Evolutionary conservation across 2,113 vertebrate genomes (phyloP).

Genomic region (Chamaea fasciata): DNA sequence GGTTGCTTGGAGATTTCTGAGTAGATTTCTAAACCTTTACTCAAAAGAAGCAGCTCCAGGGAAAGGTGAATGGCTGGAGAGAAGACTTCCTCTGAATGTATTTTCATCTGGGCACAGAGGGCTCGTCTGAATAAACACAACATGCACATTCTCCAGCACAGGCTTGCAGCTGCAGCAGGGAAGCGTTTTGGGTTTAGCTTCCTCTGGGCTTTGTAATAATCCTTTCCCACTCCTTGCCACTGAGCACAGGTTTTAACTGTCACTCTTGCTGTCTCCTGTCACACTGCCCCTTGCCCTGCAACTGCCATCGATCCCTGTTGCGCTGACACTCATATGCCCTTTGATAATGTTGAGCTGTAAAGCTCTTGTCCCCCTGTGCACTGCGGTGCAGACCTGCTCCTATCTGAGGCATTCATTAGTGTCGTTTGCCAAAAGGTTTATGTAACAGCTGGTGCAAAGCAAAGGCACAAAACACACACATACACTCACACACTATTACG

Average conservation of each 20-base stretch:
- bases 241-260: background rate
- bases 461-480: background rate
- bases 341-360: background rate
- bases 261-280: background rate
- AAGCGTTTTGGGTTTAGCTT: background rate
- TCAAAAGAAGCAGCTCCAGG: background rate
- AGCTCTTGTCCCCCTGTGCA: background rate
- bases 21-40: background rate
- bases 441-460: constrained; percentile 64
- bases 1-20: background rate
- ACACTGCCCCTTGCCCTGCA: background rate
- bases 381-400: background rate
- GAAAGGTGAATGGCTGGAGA: background rate
- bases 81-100: background rate
- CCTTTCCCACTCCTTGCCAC: background rate
- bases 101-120: background rate
- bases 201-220: background rate
- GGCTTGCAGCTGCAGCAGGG: background rate
- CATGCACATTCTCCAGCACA: background rate
- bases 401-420: constrained; percentile 28
- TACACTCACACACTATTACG: background rate
- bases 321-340: background rate
- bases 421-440: constrained; percentile 68
- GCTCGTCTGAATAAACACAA: background rate
- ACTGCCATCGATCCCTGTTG: constrained; percentile 6